Conservation (phyloP, 2,113 vertebrate genomes). For the Ceuthmochares aereus region DNA sequence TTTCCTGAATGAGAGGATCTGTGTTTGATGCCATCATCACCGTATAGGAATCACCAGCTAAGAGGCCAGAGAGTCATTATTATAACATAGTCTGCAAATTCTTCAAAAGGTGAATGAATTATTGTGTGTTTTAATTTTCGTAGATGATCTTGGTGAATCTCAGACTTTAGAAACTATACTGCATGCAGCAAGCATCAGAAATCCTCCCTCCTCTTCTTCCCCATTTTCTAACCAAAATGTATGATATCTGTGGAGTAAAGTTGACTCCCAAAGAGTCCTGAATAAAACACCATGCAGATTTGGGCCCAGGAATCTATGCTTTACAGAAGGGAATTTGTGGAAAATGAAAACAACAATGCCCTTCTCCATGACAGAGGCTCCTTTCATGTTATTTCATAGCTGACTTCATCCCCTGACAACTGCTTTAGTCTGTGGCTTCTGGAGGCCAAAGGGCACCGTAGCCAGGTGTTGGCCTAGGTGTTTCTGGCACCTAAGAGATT, state of each 20-base stretch:
- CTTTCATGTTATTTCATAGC: background rate
- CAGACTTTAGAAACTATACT: background rate
- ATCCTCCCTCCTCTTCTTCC: background rate
- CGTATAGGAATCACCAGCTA: rapidly evolving
- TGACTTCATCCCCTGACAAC: background rate
- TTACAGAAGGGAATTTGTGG: background rate
- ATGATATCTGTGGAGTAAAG: background rate
- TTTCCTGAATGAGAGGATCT: background rate
- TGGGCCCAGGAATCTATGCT: background rate
- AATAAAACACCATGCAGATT: background rate
- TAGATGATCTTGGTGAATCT: background rate
- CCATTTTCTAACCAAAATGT: background rate
- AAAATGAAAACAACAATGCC: background rate
- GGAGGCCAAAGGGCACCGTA: background rate
- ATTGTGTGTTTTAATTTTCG: background rate
- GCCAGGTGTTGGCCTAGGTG: background rate
- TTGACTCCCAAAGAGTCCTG: background rate
- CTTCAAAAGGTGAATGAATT: background rate
- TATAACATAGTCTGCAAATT: background rate
- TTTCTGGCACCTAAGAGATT: background rate
- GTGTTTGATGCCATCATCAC: background rate
- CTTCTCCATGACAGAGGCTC: background rate
- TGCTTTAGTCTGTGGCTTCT: background rate
- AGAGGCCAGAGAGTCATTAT: background rate
- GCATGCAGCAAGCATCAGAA: background rate